Percentiles rank a stretch among this genome's conserved stretches.
phyloP scores from a whole-genome alignment of 2,113 vertebrate species.

The Cnemophilus loriae region DNA sequence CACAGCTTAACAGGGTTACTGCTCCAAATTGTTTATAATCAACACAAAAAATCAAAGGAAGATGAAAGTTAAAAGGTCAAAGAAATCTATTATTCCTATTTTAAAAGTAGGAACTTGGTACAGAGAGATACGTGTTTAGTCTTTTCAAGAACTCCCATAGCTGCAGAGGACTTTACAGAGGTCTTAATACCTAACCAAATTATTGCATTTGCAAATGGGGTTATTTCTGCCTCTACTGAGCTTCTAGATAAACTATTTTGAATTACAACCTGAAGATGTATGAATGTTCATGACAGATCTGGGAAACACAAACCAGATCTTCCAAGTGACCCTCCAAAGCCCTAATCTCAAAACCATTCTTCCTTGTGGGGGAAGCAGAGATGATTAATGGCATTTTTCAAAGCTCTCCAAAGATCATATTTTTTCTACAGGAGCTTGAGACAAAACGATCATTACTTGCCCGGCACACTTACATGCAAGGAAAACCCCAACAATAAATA shows the following conservation, averaged over 20 bases:
- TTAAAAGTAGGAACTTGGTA: neutral
- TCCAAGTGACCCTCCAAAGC: neutral
- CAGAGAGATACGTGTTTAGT: neutral
- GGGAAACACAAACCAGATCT: constrained; percentile 26
- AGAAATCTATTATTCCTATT: neutral
- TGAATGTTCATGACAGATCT: neutral
- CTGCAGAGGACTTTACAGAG: neutral
- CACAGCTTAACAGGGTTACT: neutral
- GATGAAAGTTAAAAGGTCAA: neutral
- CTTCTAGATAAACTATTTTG: neutral
- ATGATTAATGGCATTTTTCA: constrained; percentile 17
- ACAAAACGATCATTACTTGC: neutral
- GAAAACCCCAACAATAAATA: neutral
- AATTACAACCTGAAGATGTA: constrained; percentile 1
- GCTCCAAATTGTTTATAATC: neutral
- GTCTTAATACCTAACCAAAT: neutral
- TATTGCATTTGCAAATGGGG: neutral
- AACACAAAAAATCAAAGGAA: neutral
- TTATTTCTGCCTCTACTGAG: neutral
- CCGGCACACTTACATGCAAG: neutral
- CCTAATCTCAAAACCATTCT: constrained; percentile 43
- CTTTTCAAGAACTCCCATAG: neutral
- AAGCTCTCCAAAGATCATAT: neutral
- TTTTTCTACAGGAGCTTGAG: neutral
- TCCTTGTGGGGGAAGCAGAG: neutral